A percentile compares a stretch with the other conserved stretches of the same genome.
phyloP scores from a whole-genome alignment of 2,113 vertebrate species.

The Lagopus muta region DNA sequence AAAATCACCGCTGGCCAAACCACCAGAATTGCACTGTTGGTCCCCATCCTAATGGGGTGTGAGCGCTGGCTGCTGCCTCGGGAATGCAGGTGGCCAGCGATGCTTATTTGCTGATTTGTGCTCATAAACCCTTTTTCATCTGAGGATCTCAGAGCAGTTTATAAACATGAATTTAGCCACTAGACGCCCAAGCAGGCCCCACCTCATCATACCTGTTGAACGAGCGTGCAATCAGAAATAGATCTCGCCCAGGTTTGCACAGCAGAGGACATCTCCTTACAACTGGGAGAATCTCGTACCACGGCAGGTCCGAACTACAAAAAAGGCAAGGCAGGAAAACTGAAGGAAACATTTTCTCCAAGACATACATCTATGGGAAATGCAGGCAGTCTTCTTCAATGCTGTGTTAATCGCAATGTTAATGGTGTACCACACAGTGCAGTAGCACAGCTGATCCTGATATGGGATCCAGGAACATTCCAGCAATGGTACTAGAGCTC shows the following conservation, averaged over 20 bases:
- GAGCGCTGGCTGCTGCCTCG: neutral
- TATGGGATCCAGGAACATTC: neutral
- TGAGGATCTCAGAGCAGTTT: conserved; percentile 9
- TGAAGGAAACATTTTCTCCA: neutral
- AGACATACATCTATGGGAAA: neutral
- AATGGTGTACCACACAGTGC: rapidly evolving
- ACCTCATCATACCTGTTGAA: neutral
- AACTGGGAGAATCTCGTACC: neutral
- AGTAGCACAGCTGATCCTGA: rapidly evolving
- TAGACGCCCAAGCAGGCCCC: neutral
- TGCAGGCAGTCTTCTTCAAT: rapidly evolving
- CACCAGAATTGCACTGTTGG: neutral
- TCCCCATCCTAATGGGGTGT: conserved; percentile 14
- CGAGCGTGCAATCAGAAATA: neutral
- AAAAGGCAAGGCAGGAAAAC: neutral
- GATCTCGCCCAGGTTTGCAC: neutral
- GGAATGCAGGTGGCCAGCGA: neutral
- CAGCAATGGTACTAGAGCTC: neutral
- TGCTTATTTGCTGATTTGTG: neutral
- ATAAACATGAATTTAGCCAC: conserved; percentile 46
- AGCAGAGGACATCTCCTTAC: neutral
- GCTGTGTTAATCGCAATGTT: rapidly evolving
- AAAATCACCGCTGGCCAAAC: neutral
- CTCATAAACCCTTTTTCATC: conserved; percentile 6
- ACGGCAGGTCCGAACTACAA: neutral